Percentiles rank a stretch among this genome's conserved stretches.
Conservation (phyloP, 2,113 vertebrate genomes). For the Callithrix jacchus region DNA sequence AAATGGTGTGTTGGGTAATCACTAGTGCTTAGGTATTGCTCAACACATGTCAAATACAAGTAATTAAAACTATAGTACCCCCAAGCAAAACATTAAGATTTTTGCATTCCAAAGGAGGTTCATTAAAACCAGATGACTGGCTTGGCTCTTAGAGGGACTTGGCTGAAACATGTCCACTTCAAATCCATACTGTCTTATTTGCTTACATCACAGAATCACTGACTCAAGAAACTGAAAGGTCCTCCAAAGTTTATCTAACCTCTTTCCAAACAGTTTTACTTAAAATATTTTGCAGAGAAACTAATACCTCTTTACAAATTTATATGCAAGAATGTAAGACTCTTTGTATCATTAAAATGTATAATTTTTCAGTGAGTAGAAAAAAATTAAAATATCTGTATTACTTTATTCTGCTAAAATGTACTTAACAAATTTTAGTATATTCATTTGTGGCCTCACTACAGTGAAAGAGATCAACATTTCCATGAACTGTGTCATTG, state of each 20-base stretch:
- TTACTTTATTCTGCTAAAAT: not conserved
- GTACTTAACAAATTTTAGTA: not conserved
- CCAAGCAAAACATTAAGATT: constrained; percentile 61
- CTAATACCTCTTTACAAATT: not conserved
- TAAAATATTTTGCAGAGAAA: not conserved
- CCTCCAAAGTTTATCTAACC: constrained; percentile 58
- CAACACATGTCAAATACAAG: constrained; percentile 57
- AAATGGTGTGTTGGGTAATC: not conserved
- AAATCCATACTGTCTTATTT: constrained; percentile 51
- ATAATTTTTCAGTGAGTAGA: not conserved
- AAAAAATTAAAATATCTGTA: not conserved
- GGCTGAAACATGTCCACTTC: constrained; percentile 27
- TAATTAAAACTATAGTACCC: constrained; percentile 60
- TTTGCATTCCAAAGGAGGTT: constrained; percentile 58
- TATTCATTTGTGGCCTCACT: not conserved
- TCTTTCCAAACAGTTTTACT: constrained; percentile 40
- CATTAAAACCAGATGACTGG: constrained; percentile 76
- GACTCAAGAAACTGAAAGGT: constrained; percentile 24
- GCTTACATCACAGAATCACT: constrained; percentile 50
- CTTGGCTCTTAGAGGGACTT: constrained; percentile 54
- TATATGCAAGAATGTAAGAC: not conserved
- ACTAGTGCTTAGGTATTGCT: not conserved
- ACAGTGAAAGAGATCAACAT: not conserved
- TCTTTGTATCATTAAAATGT: not conserved
- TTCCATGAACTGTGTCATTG: not conserved